Percentiles rank a stretch among this genome's conserved stretches.
Evolutionary conservation across 2,888 invertebrate species (phyloP).

Genomic region (Pycnomerus fuliginosus): DNA sequence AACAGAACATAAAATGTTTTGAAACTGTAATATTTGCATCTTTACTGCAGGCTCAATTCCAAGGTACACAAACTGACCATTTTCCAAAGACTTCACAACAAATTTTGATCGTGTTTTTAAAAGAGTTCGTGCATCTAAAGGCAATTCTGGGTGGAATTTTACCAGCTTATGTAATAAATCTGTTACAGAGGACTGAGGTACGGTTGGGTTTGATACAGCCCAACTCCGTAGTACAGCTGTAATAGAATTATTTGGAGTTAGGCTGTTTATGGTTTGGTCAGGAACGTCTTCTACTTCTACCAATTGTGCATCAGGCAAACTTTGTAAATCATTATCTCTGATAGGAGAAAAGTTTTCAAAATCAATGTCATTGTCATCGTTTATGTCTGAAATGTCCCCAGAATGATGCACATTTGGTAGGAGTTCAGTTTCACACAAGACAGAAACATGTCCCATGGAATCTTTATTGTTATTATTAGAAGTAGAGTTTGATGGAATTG

Average conservation of each 20-base stretch:
- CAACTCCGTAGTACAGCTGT: conserved; percentile 1
- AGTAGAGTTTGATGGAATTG: neutral
- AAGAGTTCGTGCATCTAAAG: conserved; percentile 18
- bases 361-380: neutral
- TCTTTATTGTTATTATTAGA: neutral
- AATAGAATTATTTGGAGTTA: too few species aligned
- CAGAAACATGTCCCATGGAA: too few species aligned
- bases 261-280: neutral
- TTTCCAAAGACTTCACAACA: conserved; percentile 5
- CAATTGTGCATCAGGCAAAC: neutral
- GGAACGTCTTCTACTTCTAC: neutral
- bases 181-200: conserved; percentile 16
- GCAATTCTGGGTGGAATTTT: conserved; percentile 21
- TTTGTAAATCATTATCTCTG: neutral
- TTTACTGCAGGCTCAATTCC: conserved; percentile 5
- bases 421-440: too few species aligned
- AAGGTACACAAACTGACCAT: conserved; percentile 8
- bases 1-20: conserved; percentile 2
- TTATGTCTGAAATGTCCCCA: neutral
- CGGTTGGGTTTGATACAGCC: neutral
- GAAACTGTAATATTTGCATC: conserved; percentile 2
- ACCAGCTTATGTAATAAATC: conserved; percentile 15
- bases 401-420: too few species aligned
- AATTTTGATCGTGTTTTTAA: conserved; percentile 9
- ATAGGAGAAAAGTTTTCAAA: neutral